phyloP scores from a whole-genome alignment of 1,140 invertebrate species.

The Uloborus diversus region DNA sequence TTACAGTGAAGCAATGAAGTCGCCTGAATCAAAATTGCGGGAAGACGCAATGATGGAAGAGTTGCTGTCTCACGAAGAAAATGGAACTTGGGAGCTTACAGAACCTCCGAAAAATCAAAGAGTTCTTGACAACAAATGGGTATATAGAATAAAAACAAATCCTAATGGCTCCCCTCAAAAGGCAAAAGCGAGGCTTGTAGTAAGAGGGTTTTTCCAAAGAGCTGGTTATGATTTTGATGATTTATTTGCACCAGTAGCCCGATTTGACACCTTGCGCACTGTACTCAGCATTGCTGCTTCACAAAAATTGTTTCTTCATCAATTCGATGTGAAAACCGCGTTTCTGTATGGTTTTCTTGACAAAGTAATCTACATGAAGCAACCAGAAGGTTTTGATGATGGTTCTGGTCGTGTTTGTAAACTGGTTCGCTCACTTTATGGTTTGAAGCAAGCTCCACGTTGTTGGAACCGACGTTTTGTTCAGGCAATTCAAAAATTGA shows the following conservation, averaged over 20 bases:
- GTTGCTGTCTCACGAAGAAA: too few relatives aligned
- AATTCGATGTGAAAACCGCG: conserved; percentile 21
- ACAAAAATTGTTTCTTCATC: conserved; percentile 10
- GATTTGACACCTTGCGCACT: conserved; percentile 58
- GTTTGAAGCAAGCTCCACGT: too few relatives aligned
- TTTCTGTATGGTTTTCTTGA: conserved; percentile 63
- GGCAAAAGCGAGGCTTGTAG: conserved; percentile 64
- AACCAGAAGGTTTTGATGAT: conserved; percentile 64
- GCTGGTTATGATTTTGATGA: conserved; percentile 63
- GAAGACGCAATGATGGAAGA: too few relatives aligned
- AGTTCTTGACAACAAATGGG: conserved; percentile 65
- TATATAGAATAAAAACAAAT: conserved; percentile 64
- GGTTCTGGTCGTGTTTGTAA: conserved; percentile 56
- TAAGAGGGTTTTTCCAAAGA: conserved; percentile 65
- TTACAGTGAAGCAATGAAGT: too few relatives aligned
- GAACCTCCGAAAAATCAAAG: conserved; percentile 62
- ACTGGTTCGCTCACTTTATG: too few relatives aligned
- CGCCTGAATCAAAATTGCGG: too few relatives aligned
- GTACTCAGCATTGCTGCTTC: conserved; percentile 47
- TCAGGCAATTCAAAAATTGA: too few relatives aligned
- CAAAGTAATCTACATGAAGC: conserved; percentile 66
- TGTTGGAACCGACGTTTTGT: too few relatives aligned
- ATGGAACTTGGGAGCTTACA: conserved; percentile 65
- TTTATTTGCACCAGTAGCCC: conserved; percentile 61
- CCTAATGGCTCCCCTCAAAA: not conserved